Evolutionary conservation across 2,888 invertebrate species (phyloP), one percentile per base, ranked within the genome.

Genomic region (Allolobophora icterica): DNA sequence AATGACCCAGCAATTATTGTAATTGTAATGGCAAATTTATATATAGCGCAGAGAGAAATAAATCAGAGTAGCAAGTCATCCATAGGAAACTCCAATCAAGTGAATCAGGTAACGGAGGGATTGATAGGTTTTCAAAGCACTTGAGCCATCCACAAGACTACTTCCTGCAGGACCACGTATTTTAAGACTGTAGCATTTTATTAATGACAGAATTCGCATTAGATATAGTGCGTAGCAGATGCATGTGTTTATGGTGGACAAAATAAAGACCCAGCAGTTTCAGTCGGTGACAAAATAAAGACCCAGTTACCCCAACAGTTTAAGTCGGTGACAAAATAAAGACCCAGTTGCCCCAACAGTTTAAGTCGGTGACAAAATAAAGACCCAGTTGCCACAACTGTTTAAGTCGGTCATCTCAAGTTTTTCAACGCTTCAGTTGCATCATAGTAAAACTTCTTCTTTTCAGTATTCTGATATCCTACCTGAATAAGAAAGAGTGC

Each of bases 401-500:
- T 71, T n/a, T 2, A 71, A n/a, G 11, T 71, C 1, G 71, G 11
- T n/a, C 71, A 13, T 71, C 71, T 52, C 13, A 52, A 24, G 52
- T 52, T 13, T 71, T 71, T 71, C 30, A 71, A 71, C 17, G n/a
- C 30, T n/a, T 45, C 45, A 3, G 15, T 71, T 71, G 11, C 4
- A 30, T 0, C 71, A 71, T 71, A 71, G 30, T n/a, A n/a, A n/a
- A 71, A 71, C 8, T n/a, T 38, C 38, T 38, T 5, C 3, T n/a
- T 71, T 5, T 30, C n/a, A 71, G 13, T 71, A n/a, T 8, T n/a
- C 71, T 71, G 71, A n/a, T 71, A n/a, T n/a, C 89, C 90, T 91
- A 92, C 92, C 91, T 92, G 91, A 91, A 92, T 89, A 8, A 84
- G 33, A 89, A 90, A 92, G 35, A 92, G 87, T 11, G 91, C 35